phyloP scores from a whole-genome alignment of 2,113 vertebrate species.

The Mustela nigripes region DNA sequence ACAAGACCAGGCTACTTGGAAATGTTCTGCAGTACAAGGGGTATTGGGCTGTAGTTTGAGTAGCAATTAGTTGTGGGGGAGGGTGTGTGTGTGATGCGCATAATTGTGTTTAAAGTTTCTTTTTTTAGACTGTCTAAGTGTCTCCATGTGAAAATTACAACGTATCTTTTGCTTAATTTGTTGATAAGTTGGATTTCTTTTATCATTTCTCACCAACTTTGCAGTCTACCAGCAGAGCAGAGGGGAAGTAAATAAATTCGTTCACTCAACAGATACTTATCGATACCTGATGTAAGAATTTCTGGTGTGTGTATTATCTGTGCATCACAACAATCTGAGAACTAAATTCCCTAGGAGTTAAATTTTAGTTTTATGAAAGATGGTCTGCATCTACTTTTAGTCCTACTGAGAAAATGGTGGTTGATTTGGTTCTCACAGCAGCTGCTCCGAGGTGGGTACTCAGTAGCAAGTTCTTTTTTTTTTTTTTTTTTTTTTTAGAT shows the following conservation, averaged over 20 bases:
- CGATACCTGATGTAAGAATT: background rate
- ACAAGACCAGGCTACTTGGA: background rate
- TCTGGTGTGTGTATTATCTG: background rate
- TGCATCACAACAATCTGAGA: slow-evolving; percentile 4
- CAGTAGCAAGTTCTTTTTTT: background rate
- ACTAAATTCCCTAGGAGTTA: slow-evolving; percentile 1
- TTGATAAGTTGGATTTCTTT: slow-evolving; percentile 49
- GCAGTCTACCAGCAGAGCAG: background rate
- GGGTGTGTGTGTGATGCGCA: background rate
- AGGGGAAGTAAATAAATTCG: background rate
- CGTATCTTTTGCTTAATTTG: slow-evolving; percentile 25
- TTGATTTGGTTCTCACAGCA: slow-evolving; percentile 19
- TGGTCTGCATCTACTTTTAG: background rate
- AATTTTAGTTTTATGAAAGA: slow-evolving; percentile 41
- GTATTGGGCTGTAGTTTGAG: background rate
- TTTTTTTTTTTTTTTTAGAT: too few relatives aligned
- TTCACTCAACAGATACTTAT: background rate
- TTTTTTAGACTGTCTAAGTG: slow-evolving; percentile 29
- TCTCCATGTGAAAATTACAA: background rate
- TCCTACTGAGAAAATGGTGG: background rate
- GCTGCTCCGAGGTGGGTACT: background rate
- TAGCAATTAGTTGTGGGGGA: background rate
- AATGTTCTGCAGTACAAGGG: background rate
- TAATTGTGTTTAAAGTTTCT: background rate
- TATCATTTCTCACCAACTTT: slow-evolving; percentile 29